Evolutionary conservation across 2,113 vertebrate species (phyloP), one percentile per base, ranked within the genome.

Genomic region (Rallus limicola): DNA sequence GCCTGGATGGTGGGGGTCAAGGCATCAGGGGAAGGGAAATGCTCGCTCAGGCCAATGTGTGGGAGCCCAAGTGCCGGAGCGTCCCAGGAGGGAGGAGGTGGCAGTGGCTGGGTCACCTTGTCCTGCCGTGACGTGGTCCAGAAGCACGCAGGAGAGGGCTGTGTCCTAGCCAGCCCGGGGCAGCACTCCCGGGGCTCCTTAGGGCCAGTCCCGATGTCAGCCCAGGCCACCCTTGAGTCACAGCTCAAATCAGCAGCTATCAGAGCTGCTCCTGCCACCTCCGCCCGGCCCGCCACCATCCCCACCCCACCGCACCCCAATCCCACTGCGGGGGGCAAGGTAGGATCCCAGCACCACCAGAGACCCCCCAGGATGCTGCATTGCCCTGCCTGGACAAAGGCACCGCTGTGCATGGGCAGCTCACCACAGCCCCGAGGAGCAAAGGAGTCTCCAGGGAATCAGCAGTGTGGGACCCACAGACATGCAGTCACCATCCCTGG

Each of bases 371-470:
- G 1, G 24, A 5, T 5, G n/a, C 19, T 65, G 50, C 2, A 0
- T 31, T 56, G 59, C 28, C 38, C 55, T 69, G 75, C 13, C 50
- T 4, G 5, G 40, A 20, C 10, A 13, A 16, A 62, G 59, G 44
- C 23, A 6, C 26, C 0, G 0, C 1, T 24, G 72, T 5, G 13
- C 16, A 0, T 0, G 3, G 31, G 31, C 34, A 9, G 76, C 19
- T 94, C 62, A 17, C 18, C 10, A 2, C 33, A 60, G 93, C 26
- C 59, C 25, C 0, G 0, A 13, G 56, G 28, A 71, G 25, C 25
- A 13, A 31, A 53, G 55, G 33, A 71, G 20, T 25, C 2, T 2
- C 74, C 9, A 7, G 13, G 75, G 50, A 59, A 42, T 36, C 2
- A 3, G 68, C 33, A 13, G 1, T 16, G 16, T 70, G 84, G 52